A percentile compares a stretch with the other conserved stretches of the same genome.
These are phyloP conservation scores for Alviniconcha marisindica DNA, from an alignment of 1,140 invertebrate species.

Conservation along the genomic window DNA sequence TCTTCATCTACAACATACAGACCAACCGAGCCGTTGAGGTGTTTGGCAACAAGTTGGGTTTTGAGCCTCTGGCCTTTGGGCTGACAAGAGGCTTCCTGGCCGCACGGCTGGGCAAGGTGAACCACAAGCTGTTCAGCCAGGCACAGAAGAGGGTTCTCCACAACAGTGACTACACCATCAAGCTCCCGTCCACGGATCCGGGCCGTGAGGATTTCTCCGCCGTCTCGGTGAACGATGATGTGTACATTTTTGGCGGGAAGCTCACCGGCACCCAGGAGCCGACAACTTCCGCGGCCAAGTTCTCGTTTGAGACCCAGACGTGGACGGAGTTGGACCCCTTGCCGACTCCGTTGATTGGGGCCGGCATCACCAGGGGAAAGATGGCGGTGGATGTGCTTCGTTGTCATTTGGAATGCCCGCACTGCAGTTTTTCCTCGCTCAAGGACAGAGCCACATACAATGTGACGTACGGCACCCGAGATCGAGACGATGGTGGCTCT, in stretches of 20 bases:
- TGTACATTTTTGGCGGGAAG: conserved; percentile 65
- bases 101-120: conserved; percentile 56
- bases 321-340: conserved; percentile 57
- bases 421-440: conserved; percentile 48
- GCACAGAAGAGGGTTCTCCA: conserved; percentile 44
- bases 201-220: conserved; percentile 49
- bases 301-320: conserved; percentile 45
- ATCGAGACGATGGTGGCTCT: background rate
- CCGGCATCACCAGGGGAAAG: conserved; percentile 48
- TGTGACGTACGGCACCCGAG: background rate
- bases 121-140: conserved; percentile 50
- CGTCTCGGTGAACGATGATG: conserved; percentile 47
- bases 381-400: conserved; percentile 56
- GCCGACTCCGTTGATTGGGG: conserved; percentile 54
- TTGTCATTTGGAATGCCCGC: conserved; percentile 64
- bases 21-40: conserved; percentile 27
- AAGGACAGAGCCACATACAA: background rate
- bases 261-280: conserved; percentile 39
- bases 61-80: conserved; percentile 52
- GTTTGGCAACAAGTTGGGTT: conserved; percentile 47
- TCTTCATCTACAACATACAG: conserved; percentile 50
- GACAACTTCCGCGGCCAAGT: conserved; percentile 48
- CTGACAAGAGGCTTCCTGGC: conserved; percentile 52
- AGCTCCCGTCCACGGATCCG: conserved; percentile 45
- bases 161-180: conserved; percentile 45